These are phyloP conservation scores for Takifugu bimaculatus DNA, from an alignment of 2,113 vertebrate species.

Conservation along the genomic window DNA sequence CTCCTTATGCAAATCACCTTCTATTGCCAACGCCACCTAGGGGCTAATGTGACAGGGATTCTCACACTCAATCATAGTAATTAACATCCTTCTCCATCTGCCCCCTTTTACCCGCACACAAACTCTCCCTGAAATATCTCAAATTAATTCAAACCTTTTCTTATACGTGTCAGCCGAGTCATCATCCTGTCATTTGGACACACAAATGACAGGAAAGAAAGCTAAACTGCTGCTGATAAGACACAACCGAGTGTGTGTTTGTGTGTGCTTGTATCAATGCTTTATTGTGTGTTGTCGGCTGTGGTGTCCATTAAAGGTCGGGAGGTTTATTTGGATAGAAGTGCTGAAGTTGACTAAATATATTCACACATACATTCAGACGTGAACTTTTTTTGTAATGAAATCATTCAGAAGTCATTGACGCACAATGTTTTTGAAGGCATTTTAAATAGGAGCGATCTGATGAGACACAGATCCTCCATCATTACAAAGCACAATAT, in stretches of 20 bases:
- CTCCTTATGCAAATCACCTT: conserved; percentile 52
- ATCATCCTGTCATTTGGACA: conserved; percentile 57
- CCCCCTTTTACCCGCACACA: background rate
- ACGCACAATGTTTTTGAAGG: too few species aligned
- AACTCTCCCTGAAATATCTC: background rate
- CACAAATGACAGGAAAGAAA: conserved; percentile 42
- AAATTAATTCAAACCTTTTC: background rate
- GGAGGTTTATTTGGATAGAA: background rate
- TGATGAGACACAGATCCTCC: too few species aligned
- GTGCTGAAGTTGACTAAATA: background rate
- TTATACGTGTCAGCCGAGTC: conserved; percentile 47
- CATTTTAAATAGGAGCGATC: background rate
- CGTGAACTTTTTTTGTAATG: background rate
- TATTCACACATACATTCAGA: background rate
- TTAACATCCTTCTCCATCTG: conserved; percentile 46
- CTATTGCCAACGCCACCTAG: conserved; percentile 56
- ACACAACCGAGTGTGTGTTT: conserved; percentile 23
- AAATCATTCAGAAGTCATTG: too few species aligned
- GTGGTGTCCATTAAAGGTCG: background rate
- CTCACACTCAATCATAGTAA: conserved; percentile 61
- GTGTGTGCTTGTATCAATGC: background rate
- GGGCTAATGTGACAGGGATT: conserved; percentile 37
- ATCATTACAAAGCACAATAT: background rate
- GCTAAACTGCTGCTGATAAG: conserved; percentile 42
- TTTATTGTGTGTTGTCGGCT: conserved; percentile 9